phyloP scores from a whole-genome alignment of 1,140 invertebrate species.

The Tetramorium simillimum region DNA sequence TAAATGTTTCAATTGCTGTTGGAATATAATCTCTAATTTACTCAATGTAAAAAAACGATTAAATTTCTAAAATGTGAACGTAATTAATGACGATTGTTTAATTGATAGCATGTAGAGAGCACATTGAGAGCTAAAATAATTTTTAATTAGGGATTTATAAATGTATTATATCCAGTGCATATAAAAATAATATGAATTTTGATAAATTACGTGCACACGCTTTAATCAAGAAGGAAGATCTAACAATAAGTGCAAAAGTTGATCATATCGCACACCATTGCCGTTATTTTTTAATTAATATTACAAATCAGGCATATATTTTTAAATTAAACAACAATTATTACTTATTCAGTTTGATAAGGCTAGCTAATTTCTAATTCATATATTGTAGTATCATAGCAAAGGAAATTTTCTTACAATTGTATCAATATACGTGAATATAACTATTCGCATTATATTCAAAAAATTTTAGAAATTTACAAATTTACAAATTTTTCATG shows the following conservation, averaged over 20 bases:
- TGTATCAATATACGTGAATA: slow-evolving; percentile 1
- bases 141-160: slow-evolving; percentile 10
- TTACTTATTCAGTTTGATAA: background rate
- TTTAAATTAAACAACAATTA: slow-evolving; percentile 28
- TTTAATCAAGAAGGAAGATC: background rate
- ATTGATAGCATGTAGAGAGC: background rate
- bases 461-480: slow-evolving; percentile 16
- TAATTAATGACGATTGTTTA: slow-evolving; percentile 7
- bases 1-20: slow-evolving; percentile 13
- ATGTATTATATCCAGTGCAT: slow-evolving; percentile 1
- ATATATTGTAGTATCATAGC: slow-evolving; percentile 10
- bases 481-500: slow-evolving; percentile 36
- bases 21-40: background rate
- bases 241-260: background rate
- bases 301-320: background rate
- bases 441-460: background rate
- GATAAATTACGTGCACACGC: background rate
- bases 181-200: slow-evolving; percentile 19
- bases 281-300: slow-evolving; percentile 18
- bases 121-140: background rate
- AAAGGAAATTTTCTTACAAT: slow-evolving; percentile 14
- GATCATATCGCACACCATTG: background rate
- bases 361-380: background rate
- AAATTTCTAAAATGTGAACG: background rate
- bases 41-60: background rate